Evolutionary conservation across 2,113 vertebrate species (phyloP).

Genomic region (Gymnobelideus leadbeateri): DNA sequence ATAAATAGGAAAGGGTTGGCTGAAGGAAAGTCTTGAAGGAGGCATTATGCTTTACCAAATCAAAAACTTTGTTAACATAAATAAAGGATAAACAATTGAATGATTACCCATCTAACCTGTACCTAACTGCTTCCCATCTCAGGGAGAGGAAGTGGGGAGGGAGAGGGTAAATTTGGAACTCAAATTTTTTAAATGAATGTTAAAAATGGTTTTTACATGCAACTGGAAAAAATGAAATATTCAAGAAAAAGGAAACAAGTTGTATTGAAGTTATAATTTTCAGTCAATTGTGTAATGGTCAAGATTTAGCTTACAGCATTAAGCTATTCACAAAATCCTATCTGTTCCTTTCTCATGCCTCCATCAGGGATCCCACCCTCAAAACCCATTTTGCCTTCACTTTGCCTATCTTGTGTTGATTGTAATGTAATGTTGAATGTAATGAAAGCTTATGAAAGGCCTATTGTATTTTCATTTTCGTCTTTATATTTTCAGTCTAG

Average conservation of each 20-base stretch:
- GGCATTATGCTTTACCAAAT: background rate
- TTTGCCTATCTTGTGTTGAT: background rate
- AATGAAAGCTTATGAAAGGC: background rate
- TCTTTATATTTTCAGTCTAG: too few species aligned
- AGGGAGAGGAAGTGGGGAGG: too few species aligned
- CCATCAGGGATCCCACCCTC: background rate
- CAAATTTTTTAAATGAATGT: background rate
- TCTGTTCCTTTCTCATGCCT: background rate
- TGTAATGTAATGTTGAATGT: too few species aligned
- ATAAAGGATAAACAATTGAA: background rate
- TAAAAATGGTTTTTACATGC: background rate
- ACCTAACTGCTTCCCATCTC: background rate
- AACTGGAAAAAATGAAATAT: background rate
- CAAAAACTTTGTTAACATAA: background rate
- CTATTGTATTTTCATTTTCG: background rate
- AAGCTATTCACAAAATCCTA: background rate
- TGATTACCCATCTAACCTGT: background rate
- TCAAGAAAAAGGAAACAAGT: background rate
- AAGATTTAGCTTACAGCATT: background rate
- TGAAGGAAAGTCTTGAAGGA: background rate
- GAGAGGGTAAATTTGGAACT: background rate
- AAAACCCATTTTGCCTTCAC: background rate
- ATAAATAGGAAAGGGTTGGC: background rate
- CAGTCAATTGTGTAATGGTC: background rate
- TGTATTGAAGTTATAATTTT: background rate